These are phyloP conservation scores for Crotalus horridus DNA, from an alignment of 2,113 vertebrate species.

Conservation along the genomic window DNA sequence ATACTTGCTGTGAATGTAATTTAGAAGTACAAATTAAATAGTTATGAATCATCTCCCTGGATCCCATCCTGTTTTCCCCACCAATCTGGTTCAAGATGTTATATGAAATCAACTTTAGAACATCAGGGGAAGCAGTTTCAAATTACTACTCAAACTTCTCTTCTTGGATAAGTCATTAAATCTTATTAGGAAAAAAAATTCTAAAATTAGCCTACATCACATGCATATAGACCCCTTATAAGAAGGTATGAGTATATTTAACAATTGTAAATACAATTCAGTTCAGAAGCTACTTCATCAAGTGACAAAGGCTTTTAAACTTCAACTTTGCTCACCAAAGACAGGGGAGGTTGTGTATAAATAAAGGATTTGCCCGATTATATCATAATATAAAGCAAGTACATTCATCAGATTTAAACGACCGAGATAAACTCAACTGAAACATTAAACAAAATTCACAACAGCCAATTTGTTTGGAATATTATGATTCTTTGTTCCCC, in stretches of 20 bases:
- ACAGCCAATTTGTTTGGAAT: neutral
- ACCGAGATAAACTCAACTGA: neutral
- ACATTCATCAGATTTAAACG: neutral
- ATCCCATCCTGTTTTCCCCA: neutral
- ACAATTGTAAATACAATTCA: neutral
- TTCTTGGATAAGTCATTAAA: neutral
- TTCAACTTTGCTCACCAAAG: neutral
- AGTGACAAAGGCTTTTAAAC: neutral
- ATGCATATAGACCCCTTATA: rapidly evolving
- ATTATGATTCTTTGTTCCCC: neutral
- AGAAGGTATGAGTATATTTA: neutral
- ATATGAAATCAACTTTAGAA: neutral
- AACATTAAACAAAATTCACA: neutral
- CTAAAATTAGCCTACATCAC: neutral
- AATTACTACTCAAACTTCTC: neutral
- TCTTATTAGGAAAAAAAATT: neutral
- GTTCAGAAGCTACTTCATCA: neutral
- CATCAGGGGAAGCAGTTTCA: neutral
- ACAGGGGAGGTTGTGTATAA: neutral
- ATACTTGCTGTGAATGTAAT: neutral
- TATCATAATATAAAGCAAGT: neutral
- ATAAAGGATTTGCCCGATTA: neutral
- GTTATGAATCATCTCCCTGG: neutral
- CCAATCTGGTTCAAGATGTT: neutral
- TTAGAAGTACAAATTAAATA: neutral